phyloP scores from a whole-genome alignment of 2,113 vertebrate genomes.

The Willisornis vidua region DNA sequence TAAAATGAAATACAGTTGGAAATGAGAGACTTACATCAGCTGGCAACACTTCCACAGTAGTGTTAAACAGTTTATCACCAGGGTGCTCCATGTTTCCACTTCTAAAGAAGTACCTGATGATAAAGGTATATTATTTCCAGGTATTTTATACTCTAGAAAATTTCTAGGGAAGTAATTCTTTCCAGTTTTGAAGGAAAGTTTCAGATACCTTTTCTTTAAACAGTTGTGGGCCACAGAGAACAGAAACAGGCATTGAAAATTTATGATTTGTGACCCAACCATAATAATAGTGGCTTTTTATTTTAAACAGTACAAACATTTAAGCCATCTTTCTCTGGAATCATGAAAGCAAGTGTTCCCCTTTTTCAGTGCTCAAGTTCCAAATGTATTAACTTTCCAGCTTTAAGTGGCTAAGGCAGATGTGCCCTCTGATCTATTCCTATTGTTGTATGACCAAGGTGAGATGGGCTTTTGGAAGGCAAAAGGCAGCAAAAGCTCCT shows the following conservation, averaged over 20 bases:
- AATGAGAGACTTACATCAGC: constrained; percentile 75
- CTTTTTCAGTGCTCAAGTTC: background rate
- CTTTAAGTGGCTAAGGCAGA: background rate
- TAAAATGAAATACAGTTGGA: background rate
- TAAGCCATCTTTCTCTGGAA: background rate
- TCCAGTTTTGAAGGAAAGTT: background rate
- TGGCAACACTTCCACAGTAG: constrained; percentile 83
- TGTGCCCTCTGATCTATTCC: background rate
- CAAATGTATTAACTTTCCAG: background rate
- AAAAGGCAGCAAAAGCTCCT: background rate
- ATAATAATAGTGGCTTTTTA: background rate
- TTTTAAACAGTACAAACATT: background rate
- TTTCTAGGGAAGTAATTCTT: background rate
- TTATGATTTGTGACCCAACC: background rate
- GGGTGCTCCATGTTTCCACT: constrained; percentile 82
- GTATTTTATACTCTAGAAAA: background rate
- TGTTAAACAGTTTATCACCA: constrained; percentile 81
- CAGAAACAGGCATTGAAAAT: background rate
- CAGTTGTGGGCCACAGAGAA: background rate
- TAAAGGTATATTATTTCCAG: background rate
- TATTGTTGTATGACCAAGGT: background rate
- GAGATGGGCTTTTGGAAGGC: background rate
- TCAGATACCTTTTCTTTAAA: background rate
- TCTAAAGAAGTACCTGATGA: constrained; percentile 79
- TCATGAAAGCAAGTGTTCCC: background rate